Evolutionary conservation across 2,888 invertebrate genomes (phyloP), one percentile per base, ranked within the genome.

Genomic region (Phaonia tiefii): DNA sequence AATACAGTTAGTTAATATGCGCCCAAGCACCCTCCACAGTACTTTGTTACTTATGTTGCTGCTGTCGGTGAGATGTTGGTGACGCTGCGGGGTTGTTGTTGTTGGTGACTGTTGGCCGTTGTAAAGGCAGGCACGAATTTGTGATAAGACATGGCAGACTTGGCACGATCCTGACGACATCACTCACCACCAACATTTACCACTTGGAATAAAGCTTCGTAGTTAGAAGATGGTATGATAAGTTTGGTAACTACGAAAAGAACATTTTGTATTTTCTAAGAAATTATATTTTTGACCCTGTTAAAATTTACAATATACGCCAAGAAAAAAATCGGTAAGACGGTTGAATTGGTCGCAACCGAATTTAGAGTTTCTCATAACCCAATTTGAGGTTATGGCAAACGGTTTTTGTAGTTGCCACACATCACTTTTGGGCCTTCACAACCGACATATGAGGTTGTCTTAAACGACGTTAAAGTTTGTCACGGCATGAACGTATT

Each of bases 101-200:
- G 42, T 56, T 74, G 70, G 25, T 49, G 58, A 66, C 70, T 42
- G 79, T 79, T 75, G 49, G 73, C 37, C 17, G 58, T 51, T 76
- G 69, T 80, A 70, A 65, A 77, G 77, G 71, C 77, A 72, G 67
- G 75, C 80, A 81, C 80, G 80, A 81, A 75, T 75, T 81, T 81
- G 71, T 75, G 77, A 78, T 81, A 81, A 81, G 80, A 77, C 77
- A 77, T 72, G 80, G 66, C 63, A 78, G 77, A 81, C 77, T 72
- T 63, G 80, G 77, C 80, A 81, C 80, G 80, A 81, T 81, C 77
- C 80, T 77, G 71, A 78, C 80, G 77, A 81, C 80, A 81, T 75
- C 75, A 78, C 71, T 81, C 77, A 78, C 80, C 46, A 75, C 25
- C 37, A 80, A 42, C n/a, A 67, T 44, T 11, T 74, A 20, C 44